Evolutionary conservation across 1,140 invertebrate species (phyloP), one percentile per base, ranked within the genome.

Genomic region (Diorhabda carinulata): DNA sequence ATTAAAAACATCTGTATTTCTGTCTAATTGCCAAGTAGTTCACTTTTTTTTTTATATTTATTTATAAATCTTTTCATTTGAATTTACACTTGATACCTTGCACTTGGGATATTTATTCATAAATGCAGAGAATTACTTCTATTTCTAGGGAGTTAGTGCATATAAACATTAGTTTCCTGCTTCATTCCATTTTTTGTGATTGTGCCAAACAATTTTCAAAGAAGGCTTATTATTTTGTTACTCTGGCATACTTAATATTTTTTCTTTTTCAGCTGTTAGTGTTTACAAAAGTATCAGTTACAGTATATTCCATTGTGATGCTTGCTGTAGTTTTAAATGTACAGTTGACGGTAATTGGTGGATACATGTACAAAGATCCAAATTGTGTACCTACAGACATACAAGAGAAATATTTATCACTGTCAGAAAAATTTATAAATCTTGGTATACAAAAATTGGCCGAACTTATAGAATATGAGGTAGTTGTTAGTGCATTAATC

Each of bases 331-430:
- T 91, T 43, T 80, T 97, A 61, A 86, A 92, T 71, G 89, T 96
- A 59, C 94, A 97, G 80, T 82, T 97, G 2, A 96, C 92, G 79
- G 83, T 98, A 5, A 87, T 97, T 57, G 93, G 94, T 45, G 94
- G 93, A 3, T 92, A 94, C 77, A 86, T 95, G 58, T 95, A 91
- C 76, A 88, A 89, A 73, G 89, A 92, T 76, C 87, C 87, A 5
- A 83, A 78, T 64, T 71, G 77, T 57, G 69, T 78, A 4, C 67
- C 73, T 40, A 84, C 84, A 69, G 83, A 87, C 5, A 78, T 91
- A n/a, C 90, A 93, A 76, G 84, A 91, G 67, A 88, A 88, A 74
- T 94, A 93, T 78, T 81, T 94, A 61, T 88, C 88, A 2, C 72
- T 90, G 0, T 88, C 90, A 73, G 85, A 91, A 74, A 86, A 89